Percentiles rank a stretch among this genome's conserved stretches.
Conservation (phyloP, 2,113 vertebrate species). For the Rhabdornis inornatus region DNA sequence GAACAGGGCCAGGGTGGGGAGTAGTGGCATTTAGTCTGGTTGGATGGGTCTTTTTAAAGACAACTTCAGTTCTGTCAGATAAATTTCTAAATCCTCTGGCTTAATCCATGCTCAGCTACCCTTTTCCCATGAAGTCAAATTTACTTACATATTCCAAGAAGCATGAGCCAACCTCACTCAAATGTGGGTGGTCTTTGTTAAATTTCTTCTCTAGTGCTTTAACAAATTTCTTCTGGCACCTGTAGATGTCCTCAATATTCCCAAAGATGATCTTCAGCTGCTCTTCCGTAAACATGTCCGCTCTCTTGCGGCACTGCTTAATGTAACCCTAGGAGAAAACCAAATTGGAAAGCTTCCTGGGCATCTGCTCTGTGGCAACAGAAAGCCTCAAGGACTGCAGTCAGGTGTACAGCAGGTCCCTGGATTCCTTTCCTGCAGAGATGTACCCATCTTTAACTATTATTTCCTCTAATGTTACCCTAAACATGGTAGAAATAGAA, state of each 20-base stretch:
- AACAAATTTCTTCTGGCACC: conserved; percentile 91
- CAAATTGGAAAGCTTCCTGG: not conserved
- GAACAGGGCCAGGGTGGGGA: no score
- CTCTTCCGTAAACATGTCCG: conserved; percentile 93
- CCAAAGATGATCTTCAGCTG: conserved; percentile 92
- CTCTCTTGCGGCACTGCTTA: conserved; percentile 91
- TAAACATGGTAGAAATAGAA: not conserved
- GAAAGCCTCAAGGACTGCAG: not conserved
- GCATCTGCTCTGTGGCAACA: not conserved
- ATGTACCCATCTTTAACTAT: not conserved
- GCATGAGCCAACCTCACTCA: conserved; percentile 93
- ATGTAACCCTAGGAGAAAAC: conserved; percentile 85
- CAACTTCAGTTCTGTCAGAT: no score
- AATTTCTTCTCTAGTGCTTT: conserved; percentile 90
- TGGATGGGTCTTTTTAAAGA: no score
- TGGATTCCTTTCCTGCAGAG: not conserved
- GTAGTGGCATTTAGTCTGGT: no score
- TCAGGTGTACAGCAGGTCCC: not conserved
- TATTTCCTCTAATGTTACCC: not conserved
- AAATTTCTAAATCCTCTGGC: no score
- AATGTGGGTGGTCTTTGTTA: conserved; percentile 88
- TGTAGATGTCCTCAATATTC: conserved; percentile 93
- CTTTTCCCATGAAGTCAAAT: no score
- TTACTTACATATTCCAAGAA: conserved; percentile 92
- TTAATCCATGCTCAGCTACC: no score